Conservation (phyloP, 2,888 invertebrate species). For the Lymantria monacha region DNA sequence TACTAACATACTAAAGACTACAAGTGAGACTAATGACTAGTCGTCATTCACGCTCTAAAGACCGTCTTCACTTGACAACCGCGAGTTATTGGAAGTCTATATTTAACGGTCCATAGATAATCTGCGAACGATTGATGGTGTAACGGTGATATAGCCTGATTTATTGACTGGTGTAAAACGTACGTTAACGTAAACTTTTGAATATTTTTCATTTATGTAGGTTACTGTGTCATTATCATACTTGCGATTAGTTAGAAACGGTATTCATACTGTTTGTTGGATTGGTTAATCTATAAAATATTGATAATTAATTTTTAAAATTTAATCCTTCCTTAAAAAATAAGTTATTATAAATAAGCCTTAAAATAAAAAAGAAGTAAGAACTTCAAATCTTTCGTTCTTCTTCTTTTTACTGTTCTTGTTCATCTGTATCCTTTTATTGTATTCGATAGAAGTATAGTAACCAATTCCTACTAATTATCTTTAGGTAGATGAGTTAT, state of each 20-base stretch:
- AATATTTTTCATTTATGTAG: not conserved
- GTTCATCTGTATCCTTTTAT: too few relatives aligned
- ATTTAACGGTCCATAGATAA: conserved; percentile 33
- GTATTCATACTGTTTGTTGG: too few relatives aligned
- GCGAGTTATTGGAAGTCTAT: conserved; percentile 12
- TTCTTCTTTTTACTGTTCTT: too few relatives aligned
- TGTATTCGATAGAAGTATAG: too few relatives aligned
- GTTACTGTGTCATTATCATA: not conserved
- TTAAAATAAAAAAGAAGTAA: too few relatives aligned
- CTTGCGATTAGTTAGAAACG: not conserved
- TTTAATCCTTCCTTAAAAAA: too few relatives aligned
- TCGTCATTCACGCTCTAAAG: conserved; percentile 3
- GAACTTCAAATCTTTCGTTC: too few relatives aligned
- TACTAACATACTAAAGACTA: not conserved
- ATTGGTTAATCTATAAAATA: too few relatives aligned
- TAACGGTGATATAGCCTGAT: conserved; percentile 33
- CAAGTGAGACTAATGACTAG: not conserved
- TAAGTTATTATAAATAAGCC: too few relatives aligned
- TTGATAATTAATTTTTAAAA: too few relatives aligned
- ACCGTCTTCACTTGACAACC: conserved; percentile 3
- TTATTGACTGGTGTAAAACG: conserved; percentile 31
- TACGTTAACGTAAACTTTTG: conserved; percentile 5
- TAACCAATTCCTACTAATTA: too few relatives aligned
- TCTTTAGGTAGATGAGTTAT: too few relatives aligned
- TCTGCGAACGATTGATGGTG: conserved; percentile 31